Evolutionary conservation across 2,888 invertebrate species (phyloP).

Genomic region (Diploptera punctata): DNA sequence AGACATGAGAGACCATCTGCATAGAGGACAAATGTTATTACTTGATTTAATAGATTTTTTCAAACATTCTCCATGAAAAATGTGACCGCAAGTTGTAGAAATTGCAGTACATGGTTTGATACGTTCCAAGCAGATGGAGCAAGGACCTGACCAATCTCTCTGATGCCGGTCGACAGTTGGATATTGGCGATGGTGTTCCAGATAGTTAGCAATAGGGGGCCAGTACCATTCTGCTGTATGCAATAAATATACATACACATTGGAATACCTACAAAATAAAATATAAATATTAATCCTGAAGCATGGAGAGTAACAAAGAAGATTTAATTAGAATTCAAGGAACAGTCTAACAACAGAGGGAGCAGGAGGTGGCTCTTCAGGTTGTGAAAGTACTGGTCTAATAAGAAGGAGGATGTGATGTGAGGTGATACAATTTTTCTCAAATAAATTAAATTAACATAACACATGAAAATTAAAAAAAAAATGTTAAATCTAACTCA

Average conservation of each 20-base stretch:
- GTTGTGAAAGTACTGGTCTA: no score
- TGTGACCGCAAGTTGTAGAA: constrained; percentile 20
- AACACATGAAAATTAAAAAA: no score
- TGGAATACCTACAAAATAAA: constrained; percentile 6
- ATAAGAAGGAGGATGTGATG: no score
- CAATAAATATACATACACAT: constrained; percentile 14
- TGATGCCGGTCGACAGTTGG: constrained; percentile 7
- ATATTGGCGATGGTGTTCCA: constrained; percentile 11
- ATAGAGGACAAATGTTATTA: constrained; percentile 11
- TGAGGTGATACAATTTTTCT: no score
- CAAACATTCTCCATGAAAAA: constrained; percentile 22
- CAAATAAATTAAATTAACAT: no score
- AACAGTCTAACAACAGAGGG: no score
- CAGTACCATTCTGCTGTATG: constrained; percentile 18
- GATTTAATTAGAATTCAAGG: no score
- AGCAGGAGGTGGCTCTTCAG: no score
- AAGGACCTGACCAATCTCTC: constrained; percentile 20
- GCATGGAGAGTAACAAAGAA: no score
- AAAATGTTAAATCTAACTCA: no score
- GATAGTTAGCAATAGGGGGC: constrained; percentile 16
- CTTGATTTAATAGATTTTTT: background rate
- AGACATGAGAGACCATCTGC: background rate
- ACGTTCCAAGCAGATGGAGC: constrained; percentile 17
- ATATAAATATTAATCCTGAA: no score
- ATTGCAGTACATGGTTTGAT: constrained; percentile 19